Base-by-base conservation (phyloP, 2,888 invertebrate species). In the Drosophila dives region DNA sequence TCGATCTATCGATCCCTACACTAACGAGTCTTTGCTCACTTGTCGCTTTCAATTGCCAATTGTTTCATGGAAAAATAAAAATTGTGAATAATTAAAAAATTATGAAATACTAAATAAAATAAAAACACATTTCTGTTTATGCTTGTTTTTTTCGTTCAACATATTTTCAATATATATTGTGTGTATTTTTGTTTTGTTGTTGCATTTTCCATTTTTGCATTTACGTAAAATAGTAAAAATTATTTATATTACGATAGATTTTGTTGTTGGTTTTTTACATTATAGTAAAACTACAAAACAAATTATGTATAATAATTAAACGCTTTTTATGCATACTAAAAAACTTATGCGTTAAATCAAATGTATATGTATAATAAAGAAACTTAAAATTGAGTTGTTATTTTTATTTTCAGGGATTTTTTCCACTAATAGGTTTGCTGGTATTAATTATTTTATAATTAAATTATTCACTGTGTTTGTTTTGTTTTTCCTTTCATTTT, bases 241-340 rank as follows among this genome's bases (percentile, higher is more conserved):
- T 76, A 75, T 81, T 66, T 59, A 73, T 72, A 73, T 75, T 76
- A 68, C 56, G 51, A 73, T 77, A 72, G 59, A 65, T 72, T 75
- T 64, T 64, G 55, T 64, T 69, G 73, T 64, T 63, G 54, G 40
- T 62, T 62, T 65, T 75, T 75, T 72, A 86, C 77, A 80, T 69
- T 69, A 63, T 58, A 62, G 84, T 84, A 84, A 73, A 87, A 86
- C 85, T 87, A 87, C 72, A 87, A 87, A 87, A 86, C 87, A 86
- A 86, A 74, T 74, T 78, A 81, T 79, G 64, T 54, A 72, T 83
- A 79, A 66, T 73, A 76, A 80, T 73, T 50, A 76, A 80, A 79
- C 70, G 65, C 66, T 53, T 60, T 12, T 54, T 66, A 67, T 40
- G 77, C 62, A 40, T 63, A 60, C 67, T 64, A 63, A 54, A 63